A percentile compares a stretch with the other conserved stretches of the same genome.
Conservation (phyloP, 2,113 vertebrate genomes). For the Balaenoptera acutorostrata region DNA sequence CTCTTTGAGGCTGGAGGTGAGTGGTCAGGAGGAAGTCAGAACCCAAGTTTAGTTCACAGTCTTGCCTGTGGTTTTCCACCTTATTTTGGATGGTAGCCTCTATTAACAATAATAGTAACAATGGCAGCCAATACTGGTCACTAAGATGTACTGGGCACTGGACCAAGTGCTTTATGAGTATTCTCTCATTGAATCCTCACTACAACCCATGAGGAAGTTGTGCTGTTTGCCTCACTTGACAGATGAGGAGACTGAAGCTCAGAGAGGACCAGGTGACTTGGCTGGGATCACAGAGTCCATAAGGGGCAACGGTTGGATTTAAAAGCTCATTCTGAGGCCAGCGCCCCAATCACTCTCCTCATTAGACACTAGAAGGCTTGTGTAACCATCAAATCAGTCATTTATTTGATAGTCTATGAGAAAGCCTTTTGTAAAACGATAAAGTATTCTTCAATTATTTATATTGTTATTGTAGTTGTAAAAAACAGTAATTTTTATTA, state of each 20-base stretch:
- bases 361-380: background rate
- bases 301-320: fast-evolving
- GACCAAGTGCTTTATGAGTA: fast-evolving
- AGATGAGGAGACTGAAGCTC: background rate
- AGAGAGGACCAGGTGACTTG: background rate
- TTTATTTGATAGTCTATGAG: background rate
- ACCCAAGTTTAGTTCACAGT: background rate
- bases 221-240: background rate
- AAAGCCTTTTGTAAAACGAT: background rate
- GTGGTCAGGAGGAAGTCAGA: background rate
- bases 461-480: slow-evolving; percentile 41
- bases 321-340: background rate
- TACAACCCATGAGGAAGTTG: fast-evolving
- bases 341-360: background rate
- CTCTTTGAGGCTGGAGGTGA: background rate
- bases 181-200: background rate
- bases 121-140: background rate
- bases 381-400: background rate
- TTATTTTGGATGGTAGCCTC: background rate
- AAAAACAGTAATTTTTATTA: slow-evolving; percentile 53
- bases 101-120: background rate
- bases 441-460: slow-evolving; percentile 35
- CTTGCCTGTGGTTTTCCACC: background rate
- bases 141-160: fast-evolving
- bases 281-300: background rate